Evolutionary conservation across 2,888 invertebrate genomes (phyloP).

Genomic region (Lottia scabra): DNA sequence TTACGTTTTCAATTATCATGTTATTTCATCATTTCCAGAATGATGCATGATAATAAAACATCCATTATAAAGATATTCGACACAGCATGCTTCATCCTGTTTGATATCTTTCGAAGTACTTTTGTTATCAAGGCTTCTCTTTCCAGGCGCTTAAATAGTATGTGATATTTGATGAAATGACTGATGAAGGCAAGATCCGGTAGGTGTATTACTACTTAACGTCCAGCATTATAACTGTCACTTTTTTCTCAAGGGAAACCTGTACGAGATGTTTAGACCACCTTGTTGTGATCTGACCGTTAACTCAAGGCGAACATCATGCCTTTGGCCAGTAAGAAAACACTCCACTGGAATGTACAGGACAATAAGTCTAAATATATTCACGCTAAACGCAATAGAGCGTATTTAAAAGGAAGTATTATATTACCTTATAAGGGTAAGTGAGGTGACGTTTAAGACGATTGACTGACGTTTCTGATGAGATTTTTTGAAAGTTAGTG

Average conservation of each 20-base stretch:
- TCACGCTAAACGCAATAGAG: neutral
- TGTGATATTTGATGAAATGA: no score
- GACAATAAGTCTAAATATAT: no score
- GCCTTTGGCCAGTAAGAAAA: neutral
- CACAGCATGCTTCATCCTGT: no score
- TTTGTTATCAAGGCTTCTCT: no score
- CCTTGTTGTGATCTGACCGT: neutral
- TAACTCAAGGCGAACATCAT: conserved; percentile 4
- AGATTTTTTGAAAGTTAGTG: neutral
- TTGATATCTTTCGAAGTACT: no score
- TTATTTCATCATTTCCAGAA: no score
- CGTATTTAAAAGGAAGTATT: neutral
- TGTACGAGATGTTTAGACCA: neutral
- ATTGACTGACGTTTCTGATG: neutral
- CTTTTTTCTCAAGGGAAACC: neutral
- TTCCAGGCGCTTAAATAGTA: no score
- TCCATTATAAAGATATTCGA: no score
- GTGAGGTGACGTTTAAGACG: neutral
- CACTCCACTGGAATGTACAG: neutral
- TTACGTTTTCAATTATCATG: no score
- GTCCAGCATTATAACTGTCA: neutral
- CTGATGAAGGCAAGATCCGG: no score
- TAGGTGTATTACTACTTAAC: no score
- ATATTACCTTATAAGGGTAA: neutral
- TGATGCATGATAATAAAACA: no score